Evolutionary conservation across 2,888 invertebrate genomes (phyloP).

Genomic region (Coelinius sp.): DNA sequence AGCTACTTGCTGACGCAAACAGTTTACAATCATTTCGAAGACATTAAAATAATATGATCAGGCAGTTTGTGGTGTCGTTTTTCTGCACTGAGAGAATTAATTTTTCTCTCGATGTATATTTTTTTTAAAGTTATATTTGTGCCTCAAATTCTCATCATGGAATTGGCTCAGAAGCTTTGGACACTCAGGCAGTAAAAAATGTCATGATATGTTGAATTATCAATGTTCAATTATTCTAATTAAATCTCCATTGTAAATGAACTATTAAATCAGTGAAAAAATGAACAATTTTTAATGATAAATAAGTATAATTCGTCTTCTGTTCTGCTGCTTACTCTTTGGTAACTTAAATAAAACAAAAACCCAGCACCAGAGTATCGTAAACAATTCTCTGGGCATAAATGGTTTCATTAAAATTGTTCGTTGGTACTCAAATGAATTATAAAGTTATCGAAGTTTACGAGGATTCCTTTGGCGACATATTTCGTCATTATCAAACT

Average conservation of each 20-base stretch:
- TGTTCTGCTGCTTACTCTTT: slow-evolving; percentile 5
- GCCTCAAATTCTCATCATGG: not conserved
- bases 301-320: not conserved
- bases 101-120: not conserved
- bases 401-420: not conserved
- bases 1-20: slow-evolving; percentile 1
- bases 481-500: slow-evolving; percentile 50
- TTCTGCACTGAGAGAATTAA: not conserved
- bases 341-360: slow-evolving; percentile 1
- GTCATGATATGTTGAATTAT: slow-evolving; percentile 16
- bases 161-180: not conserved
- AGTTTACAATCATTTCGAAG: not conserved
- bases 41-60: slow-evolving; percentile 5
- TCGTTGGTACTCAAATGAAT: not conserved
- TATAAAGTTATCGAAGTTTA: not conserved
- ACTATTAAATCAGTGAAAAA: not conserved
- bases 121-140: not conserved
- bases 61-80: slow-evolving; percentile 7
- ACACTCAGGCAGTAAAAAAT: slow-evolving; percentile 6
- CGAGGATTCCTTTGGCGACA: slow-evolving; percentile 4
- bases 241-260: not conserved
- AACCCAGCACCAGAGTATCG: slow-evolving; percentile 1
- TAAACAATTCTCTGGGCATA: not conserved
- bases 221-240: not conserved
- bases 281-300: not conserved